Base-by-base conservation (phyloP, 1,140 invertebrate species). In the Drosophila bipectinata region DNA sequence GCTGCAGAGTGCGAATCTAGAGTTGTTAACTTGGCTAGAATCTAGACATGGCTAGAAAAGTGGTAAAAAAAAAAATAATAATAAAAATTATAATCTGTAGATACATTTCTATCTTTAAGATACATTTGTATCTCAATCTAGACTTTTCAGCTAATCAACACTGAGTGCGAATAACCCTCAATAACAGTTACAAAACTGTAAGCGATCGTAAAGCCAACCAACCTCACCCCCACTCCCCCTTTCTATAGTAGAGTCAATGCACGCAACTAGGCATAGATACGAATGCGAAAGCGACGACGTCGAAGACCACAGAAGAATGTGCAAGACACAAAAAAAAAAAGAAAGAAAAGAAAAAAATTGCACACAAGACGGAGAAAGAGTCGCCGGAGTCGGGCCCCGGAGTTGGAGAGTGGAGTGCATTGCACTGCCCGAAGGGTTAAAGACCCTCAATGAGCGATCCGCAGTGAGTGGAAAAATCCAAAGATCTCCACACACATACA, bases 151-250 rank as follows among this genome's bases (percentile, higher is more conserved):
- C 47, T 32, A 30, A 49, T 8, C 59, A 64, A 24, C 15, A 41
- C 47, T 34, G 54, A 75, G 69, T 85, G 82, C 82, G 66, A 79
- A 88, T 88, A 88, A 77, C 83, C 83, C 83, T 88, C 79, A 88
- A 85, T 77, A 85, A 90, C 85, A 85, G 85, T 90, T 90, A 90
- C 85, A 90, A 90, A 90, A 90, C 85, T 90, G 85, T 90, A 85
- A 76, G 83, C 79, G 76, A 79, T 80, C 75, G 73, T 75, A 80
- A 69, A 84, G 60, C 60, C 60, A 55, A 45, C 41, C 41, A 37
- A 49, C 59, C n/a, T 45, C 66, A 49, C 59, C n/a, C 52, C 66
- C 39, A 12, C 21, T 24, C 30, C 26, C 32, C 47, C n/a, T 14
- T 12, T 14, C n/a, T 8, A 37, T 15, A 55, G 63, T 39, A 48